Base-by-base conservation (phyloP, 2,888 invertebrate species). In the Herminia tarsipennalis region DNA sequence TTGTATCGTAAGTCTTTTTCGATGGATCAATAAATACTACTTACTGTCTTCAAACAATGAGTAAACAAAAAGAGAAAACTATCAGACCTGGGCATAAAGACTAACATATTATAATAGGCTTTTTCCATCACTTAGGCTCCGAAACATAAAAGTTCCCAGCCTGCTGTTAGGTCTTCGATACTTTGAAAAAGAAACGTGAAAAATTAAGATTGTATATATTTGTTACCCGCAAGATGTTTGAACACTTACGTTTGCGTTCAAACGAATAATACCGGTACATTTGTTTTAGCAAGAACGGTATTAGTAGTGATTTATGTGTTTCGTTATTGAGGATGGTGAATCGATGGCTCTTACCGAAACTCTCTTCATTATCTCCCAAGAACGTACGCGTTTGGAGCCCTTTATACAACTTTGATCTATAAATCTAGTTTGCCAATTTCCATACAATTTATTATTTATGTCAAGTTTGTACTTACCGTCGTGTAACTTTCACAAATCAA, bases 281-380 rank as follows among this genome's bases (percentile, higher is more conserved):
- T 61, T 58, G 48, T 63, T 50, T 59, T 34, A 40, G 24, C 54
- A 46, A 58, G 56, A 60, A 59, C 53, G 40, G 56, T 59, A 57
- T 62, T 54, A 58, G 43, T 43, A 30, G 46, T 65, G 66, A 70
- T 68, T 63, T 56, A 72, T 66, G 47, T 56, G 56, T 56, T 66
- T 56, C 45, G 46, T 50, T 60, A 50, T 46, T 54, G 47, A 55
- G 28, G 44, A 58, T 52, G 30, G 49, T 42, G 36, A 56, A 42
- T 53, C 46, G 52, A 61, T 55, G 20, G 25, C 34, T 50, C 36
- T 38, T 41, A 35, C 33, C 6, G 37, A 30, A 56, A 55, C 43
- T 53, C 51, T 6, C 25, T 42, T 44, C 46, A 58, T 56, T 66
- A 56, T 66, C 38, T 51, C 14, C n/a, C n/a, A n/a, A 13, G 13